These are phyloP conservation scores for Gila orcuttii DNA, from an alignment of 2,113 vertebrate genomes.

Conservation along the genomic window DNA sequence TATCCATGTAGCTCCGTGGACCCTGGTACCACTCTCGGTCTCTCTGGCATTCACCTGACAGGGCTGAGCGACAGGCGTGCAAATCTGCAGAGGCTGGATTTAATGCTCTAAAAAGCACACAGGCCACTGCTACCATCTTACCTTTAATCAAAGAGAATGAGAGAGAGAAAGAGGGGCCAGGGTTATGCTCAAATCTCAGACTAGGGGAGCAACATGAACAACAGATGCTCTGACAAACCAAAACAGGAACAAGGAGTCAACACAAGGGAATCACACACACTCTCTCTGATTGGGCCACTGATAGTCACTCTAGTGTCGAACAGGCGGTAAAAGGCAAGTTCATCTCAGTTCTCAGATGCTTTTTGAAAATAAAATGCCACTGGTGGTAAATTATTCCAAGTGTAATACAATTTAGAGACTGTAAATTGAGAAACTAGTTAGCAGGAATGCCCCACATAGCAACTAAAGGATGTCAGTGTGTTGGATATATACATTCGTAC, in stretches of 20 bases:
- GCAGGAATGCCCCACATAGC: background rate
- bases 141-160: constrained; percentile 74
- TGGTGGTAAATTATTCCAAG: background rate
- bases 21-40: constrained; percentile 66
- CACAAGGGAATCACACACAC: constrained; percentile 39
- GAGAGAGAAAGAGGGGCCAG: constrained; percentile 28
- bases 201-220: constrained; percentile 32
- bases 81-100: constrained; percentile 78
- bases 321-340: constrained; percentile 12
- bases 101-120: constrained; percentile 89
- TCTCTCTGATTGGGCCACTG: background rate
- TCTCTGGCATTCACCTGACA: constrained; percentile 78
- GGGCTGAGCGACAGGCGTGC: constrained; percentile 74
- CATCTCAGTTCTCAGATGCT: constrained; percentile 16
- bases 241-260: constrained; percentile 36
- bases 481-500: too few species aligned
- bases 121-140: constrained; percentile 69
- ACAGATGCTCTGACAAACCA: constrained; percentile 44
- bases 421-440: constrained; percentile 5
- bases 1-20: constrained; percentile 78
- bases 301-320: background rate
- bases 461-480: background rate
- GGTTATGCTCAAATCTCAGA: constrained; percentile 52
- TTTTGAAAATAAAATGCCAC: constrained; percentile 11
- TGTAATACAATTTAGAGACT: background rate